Base-by-base conservation (phyloP, 2,888 invertebrate genomes). In the Neoaliturus tenellus region DNA sequence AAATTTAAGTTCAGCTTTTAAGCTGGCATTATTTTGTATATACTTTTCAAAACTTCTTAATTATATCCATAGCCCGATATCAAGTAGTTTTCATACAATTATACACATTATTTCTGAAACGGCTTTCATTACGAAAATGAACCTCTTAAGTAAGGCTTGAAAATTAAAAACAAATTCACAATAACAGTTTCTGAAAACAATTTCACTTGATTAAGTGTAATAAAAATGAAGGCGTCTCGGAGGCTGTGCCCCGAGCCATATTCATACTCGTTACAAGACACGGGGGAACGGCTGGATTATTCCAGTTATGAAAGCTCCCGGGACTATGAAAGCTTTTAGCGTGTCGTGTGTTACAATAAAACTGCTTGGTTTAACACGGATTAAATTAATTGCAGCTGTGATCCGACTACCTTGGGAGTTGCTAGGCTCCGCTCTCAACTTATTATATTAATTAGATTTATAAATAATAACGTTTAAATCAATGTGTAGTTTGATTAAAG, bases 191-290 rank as follows among this genome's bases (percentile, higher is more conserved):
- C n/a, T n/a, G n/a, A 0, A 25, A 28, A 17, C 62, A 62, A 28
- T 62, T 62, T 17, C 0, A 31, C 28, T 62, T 62, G 62, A 62
- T 62, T 62, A 62, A 62, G 28, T 62, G 31, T 31, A 31, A 62
- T 62, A 62, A 62, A 62, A 62, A 12, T 62, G 31, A 17, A 5
- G 51, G 25, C 55, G 12, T 14, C 55, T 20, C 55, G 55, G 55
- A 55, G 55, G 55, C 14, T 44, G 25, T 23, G 55, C 62, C 62
- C 62, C 62, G 5, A 28, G 62, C 62, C 62, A 62, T 62, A 62
- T 62, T 62, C 62, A 62, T 62, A 62, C 62, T 62, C 62, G 62
- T 62, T 62, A 62, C 62, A 62, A 55, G 62, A 31, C 62, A 12
- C 62, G 28, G 31, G 55, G 55, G 20, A 62, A 14, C 62, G 8